A percentile compares a stretch with the other conserved stretches of the same genome.
Evolutionary conservation across 1,140 invertebrate genomes (phyloP).

Genomic region (Drosophila hydei): DNA sequence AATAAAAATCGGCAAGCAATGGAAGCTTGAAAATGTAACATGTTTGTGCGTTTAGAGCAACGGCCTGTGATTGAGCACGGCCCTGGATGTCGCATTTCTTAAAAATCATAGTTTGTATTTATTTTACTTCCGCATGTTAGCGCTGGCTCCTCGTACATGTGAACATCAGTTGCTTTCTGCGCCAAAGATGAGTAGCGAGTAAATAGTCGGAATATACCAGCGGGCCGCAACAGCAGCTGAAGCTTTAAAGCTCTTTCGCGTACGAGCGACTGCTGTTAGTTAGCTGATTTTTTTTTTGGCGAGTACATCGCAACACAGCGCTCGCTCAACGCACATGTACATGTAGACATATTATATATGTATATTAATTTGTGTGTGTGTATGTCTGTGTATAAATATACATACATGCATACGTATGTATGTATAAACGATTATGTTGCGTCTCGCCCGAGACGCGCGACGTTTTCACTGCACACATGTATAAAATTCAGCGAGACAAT

Average conservation of each 20-base stretch:
- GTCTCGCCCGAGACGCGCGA: constrained; percentile 39
- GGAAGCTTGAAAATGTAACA: background rate
- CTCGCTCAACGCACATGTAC: constrained; percentile 24
- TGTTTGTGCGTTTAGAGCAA: no score
- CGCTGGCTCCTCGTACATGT: constrained; percentile 43
- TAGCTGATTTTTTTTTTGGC: constrained; percentile 28
- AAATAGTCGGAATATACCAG: constrained; percentile 22
- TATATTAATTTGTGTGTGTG: background rate
- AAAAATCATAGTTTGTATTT: constrained; percentile 28
- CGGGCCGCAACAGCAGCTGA: constrained; percentile 15
- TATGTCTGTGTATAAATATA: constrained; percentile 10
- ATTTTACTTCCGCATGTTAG: constrained; percentile 68
- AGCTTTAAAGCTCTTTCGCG: constrained; percentile 54
- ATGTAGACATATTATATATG: constrained; percentile 17
- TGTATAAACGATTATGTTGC: constrained; percentile 35
- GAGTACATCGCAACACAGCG: constrained; percentile 48
- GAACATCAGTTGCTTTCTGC: constrained; percentile 41
- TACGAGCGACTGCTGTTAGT: constrained; percentile 25
- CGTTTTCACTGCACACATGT: constrained; percentile 43
- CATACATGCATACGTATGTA: constrained; percentile 13
- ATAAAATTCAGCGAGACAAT: constrained; percentile 26
- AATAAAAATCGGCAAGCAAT: background rate
- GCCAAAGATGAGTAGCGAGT: constrained; percentile 29
- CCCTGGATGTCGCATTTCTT: background rate
- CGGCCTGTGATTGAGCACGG: background rate